Evolutionary conservation across 2,888 invertebrate species (phyloP), one percentile per base, ranked within the genome.

Genomic region (Apotomis turbidana): DNA sequence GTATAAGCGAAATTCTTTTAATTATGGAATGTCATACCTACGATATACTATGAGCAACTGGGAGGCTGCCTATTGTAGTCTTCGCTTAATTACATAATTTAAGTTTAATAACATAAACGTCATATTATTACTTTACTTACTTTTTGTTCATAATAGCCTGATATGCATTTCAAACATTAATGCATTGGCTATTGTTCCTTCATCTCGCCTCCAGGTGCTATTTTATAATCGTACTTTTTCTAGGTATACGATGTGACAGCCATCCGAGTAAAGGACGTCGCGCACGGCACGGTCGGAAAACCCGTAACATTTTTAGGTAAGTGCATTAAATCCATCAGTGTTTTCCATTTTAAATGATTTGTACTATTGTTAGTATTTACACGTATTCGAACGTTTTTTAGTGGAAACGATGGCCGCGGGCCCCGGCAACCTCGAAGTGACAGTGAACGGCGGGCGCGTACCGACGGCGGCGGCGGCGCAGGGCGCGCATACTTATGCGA

Each of bases 401-500:
- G 98, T 99, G 86, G 99, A 99, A 90, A 99, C 99, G 12, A 98
- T 98, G 85, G 98, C 98, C 88, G 99, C 99, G 4, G 99, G 99
- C 15, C 98, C 99, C 0, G 99, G 99, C 36, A 99, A 99, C 90
- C 94, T 99, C 58, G 99, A 99, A 90, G 99, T 99, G 73, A 98
- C 99, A 0, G 99, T 99, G 44, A 99, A 99, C 85, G 98, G 99
- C 6, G 99, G 99, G 0, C 95, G 98, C 74, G 99, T 99, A 49
- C 98, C 99, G 0, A 99, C 99, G 0, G 98, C 98, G 38, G 99
- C 99, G 10, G 98, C 99, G 85, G 98, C 98, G 0, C 98, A 99
- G 85, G 99, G 99, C 46, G 98, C 98, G 44, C 98, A 98, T 85
- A 97, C 97, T 0, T 99, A 99, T 87, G 98, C 98, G 41, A 99